Conservation (phyloP, 1,140 invertebrate species). For the Cyclargus thomasi region DNA sequence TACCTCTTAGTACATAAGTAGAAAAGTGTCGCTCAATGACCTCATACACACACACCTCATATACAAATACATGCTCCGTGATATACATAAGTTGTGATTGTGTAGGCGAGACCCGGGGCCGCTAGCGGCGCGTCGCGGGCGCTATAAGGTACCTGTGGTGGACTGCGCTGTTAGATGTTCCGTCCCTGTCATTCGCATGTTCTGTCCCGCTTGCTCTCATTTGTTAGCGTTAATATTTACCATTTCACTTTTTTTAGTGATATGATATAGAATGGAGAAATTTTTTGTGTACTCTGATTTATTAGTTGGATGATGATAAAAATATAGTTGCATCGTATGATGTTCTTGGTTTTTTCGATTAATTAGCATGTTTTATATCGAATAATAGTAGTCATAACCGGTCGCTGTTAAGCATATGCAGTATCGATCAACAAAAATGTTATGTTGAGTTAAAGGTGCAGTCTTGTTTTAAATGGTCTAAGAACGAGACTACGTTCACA, state of each 20-base stretch:
- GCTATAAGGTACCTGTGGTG: neutral
- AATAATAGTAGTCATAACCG: neutral
- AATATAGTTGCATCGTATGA: neutral
- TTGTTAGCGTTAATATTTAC: slow-evolving; percentile 1
- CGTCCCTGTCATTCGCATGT: neutral
- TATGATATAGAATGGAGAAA: neutral
- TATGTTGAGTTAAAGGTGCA: no score
- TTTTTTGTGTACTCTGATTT: no score
- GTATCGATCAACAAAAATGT: no score
- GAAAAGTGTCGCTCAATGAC: no score
- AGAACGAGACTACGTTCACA: no score
- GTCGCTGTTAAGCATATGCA: no score
- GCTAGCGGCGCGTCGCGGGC: neutral
- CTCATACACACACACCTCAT: no score
- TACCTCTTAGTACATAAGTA: no score
- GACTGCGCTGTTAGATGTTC: neutral
- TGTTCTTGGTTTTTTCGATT: neutral
- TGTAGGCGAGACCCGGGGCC: neutral
- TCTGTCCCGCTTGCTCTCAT: slow-evolving; percentile 2
- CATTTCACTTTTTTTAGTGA: slow-evolving; percentile 25
- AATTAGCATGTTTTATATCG: neutral
- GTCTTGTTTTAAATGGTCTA: no score
- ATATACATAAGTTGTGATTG: neutral
- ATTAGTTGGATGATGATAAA: no score
- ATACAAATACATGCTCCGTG: no score